Evolutionary conservation across 2,113 vertebrate species (phyloP).

Genomic region (Thomomys bottae): DNA sequence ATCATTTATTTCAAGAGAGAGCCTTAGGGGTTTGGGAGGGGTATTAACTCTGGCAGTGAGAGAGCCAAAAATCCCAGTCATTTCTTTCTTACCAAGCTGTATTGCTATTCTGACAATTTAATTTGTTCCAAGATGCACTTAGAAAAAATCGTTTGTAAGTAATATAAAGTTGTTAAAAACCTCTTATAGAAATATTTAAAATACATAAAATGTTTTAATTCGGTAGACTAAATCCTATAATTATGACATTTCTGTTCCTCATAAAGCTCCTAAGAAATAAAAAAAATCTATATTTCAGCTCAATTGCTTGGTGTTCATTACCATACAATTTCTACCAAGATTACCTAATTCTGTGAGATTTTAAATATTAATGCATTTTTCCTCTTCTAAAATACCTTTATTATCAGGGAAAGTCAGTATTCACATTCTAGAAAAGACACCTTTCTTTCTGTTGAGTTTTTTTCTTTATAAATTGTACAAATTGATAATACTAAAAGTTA

Average conservation of each 20-base stretch:
- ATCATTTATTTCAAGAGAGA: slow-evolving; percentile 27
- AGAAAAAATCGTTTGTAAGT: neutral
- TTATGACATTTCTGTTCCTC: neutral
- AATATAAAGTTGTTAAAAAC: slow-evolving; percentile 41
- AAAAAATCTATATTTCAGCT: neutral
- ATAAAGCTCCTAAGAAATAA: neutral
- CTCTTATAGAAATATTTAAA: slow-evolving; percentile 21
- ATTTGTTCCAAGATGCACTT: neutral
- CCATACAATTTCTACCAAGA: slow-evolving; percentile 4
- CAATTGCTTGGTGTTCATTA: slow-evolving; percentile 1
- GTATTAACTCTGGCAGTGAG: neutral
- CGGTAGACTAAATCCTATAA: slow-evolving; percentile 43
- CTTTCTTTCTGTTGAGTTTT: slow-evolving; percentile 1
- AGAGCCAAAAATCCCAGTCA: neutral
- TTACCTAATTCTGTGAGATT: slow-evolving; percentile 17
- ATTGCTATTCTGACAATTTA: neutral
- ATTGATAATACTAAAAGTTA: neutral
- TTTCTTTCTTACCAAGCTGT: neutral
- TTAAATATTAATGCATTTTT: slow-evolving; percentile 1
- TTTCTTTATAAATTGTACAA: neutral
- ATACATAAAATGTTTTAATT: neutral
- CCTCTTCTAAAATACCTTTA: neutral
- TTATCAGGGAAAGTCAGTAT: neutral
- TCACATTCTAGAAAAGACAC: slow-evolving; percentile 18
- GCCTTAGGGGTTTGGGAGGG: neutral